These are phyloP conservation scores for Beris chalybata DNA, from an alignment of 2,888 invertebrate species.

Conservation along the genomic window DNA sequence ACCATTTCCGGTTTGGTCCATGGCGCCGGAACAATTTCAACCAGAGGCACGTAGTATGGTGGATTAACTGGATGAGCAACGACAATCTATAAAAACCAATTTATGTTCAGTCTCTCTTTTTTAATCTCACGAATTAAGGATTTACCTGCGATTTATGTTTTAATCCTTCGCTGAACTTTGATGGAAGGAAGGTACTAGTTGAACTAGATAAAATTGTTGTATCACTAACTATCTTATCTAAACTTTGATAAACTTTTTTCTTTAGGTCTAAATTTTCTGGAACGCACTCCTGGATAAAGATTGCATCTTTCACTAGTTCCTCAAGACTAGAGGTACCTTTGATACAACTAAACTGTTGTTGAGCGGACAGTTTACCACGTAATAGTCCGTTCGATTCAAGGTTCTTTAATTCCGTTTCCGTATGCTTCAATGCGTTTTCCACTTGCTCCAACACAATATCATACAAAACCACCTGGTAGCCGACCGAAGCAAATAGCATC, in stretches of 20 bases:
- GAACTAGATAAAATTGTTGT: conserved; percentile 87
- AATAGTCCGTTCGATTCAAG: conserved; percentile 73
- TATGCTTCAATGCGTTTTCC: conserved; percentile 71
- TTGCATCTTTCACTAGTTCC: conserved; percentile 72
- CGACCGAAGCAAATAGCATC: conserved; percentile 92
- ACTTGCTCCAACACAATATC: conserved; percentile 81
- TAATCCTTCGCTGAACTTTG: conserved; percentile 78
- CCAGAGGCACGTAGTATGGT: conserved; percentile 92
- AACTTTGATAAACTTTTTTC: conserved; percentile 71
- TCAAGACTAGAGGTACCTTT: conserved; percentile 71
- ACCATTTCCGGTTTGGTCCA: conserved; percentile 85
- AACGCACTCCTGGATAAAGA: conserved; percentile 90
- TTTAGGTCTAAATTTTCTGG: conserved; percentile 88
- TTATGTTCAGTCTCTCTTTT: not conserved
- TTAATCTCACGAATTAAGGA: not conserved
- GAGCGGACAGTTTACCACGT: conserved; percentile 73
- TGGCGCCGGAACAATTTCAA: conserved; percentile 92
- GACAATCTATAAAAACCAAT: conserved; percentile 44
- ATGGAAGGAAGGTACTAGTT: conserved; percentile 90
- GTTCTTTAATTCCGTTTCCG: conserved; percentile 69
- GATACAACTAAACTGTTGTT: conserved; percentile 76
- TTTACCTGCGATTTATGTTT: conserved; percentile 67
- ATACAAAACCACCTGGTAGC: conserved; percentile 84
- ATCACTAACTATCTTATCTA: conserved; percentile 77
- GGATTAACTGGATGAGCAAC: conserved; percentile 97